A percentile compares a stretch with the other conserved stretches of the same genome.
Conservation (phyloP, 92 coral and sea anemone genomes). For the Porites rus region DNA sequence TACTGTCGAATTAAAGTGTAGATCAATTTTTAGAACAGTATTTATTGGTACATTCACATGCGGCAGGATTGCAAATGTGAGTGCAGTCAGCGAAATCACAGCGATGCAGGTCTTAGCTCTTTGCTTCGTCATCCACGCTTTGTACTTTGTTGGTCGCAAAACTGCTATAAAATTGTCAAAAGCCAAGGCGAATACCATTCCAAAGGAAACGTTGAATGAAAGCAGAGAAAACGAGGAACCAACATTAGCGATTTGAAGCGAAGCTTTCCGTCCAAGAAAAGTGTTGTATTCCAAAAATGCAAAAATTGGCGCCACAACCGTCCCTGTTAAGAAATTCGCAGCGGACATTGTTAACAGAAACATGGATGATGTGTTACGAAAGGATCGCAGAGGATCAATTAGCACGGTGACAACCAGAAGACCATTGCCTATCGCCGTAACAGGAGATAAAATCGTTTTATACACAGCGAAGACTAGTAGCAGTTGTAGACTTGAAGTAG, state of each 20-base stretch:
- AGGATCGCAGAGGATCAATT: constrained; percentile 23
- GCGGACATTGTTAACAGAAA: constrained; percentile 18
- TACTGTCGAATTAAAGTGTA: constrained; percentile 26
- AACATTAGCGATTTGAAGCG: neutral
- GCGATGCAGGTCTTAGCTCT: constrained; percentile 11
- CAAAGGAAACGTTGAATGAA: constrained; percentile 19
- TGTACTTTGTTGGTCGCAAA: constrained; percentile 35
- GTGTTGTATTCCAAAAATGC: constrained; percentile 19
- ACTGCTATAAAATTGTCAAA: constrained; percentile 37
- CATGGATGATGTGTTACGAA: constrained; percentile 18
- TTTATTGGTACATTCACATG: neutral
- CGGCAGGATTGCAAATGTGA: constrained; percentile 10
- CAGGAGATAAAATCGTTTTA: constrained; percentile 25
- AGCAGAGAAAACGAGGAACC: constrained; percentile 25
- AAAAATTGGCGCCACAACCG: constrained; percentile 19
- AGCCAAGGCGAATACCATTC: constrained; percentile 36
- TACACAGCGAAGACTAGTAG: constrained; percentile 10
- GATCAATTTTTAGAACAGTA: constrained; percentile 26
- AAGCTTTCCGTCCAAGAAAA: neutral
- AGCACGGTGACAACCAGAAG: constrained; percentile 21
- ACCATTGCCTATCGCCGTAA: constrained; percentile 34
- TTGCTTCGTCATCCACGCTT: constrained; percentile 8
- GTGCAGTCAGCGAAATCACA: neutral
- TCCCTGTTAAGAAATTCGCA: constrained; percentile 29
- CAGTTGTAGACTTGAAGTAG: neutral